phyloP scores from a whole-genome alignment of 2,113 vertebrate species.

The Zosterops pallidus region DNA sequence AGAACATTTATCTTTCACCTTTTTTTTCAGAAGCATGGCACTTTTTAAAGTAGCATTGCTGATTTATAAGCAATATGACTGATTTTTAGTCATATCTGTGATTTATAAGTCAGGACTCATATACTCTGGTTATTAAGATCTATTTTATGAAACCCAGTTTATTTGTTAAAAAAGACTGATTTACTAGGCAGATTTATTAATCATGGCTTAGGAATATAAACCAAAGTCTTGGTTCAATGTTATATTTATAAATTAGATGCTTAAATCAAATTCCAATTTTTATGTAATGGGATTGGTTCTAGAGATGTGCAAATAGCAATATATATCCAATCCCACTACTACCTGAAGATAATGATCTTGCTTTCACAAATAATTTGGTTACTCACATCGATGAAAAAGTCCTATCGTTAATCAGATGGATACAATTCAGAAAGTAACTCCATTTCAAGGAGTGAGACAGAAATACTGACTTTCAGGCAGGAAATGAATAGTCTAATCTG shows the following conservation, averaged over 20 bases:
- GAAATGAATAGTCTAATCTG: background rate
- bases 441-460: background rate
- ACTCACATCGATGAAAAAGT: background rate
- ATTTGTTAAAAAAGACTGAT: slow-evolving; percentile 53
- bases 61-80: slow-evolving; percentile 56
- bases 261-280: slow-evolving; percentile 64
- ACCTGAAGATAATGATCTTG: slow-evolving; percentile 10
- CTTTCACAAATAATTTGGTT: slow-evolving; percentile 32
- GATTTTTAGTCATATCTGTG: slow-evolving; percentile 27
- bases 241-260: slow-evolving; percentile 47
- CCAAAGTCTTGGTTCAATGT: slow-evolving; percentile 1
- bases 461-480: background rate
- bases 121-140: slow-evolving; percentile 25
- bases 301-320: slow-evolving; percentile 9
- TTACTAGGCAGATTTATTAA: slow-evolving; percentile 54
- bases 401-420: slow-evolving; percentile 18
- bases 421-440: background rate
- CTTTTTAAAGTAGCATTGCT: slow-evolving; percentile 31
- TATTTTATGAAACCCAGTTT: slow-evolving; percentile 53
- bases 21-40: background rate
- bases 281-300: slow-evolving; percentile 30
- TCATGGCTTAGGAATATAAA: slow-evolving; percentile 46
- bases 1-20: slow-evolving; percentile 29
- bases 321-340: background rate
- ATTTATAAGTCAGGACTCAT: slow-evolving; percentile 49